phyloP scores from a whole-genome alignment of 2,113 vertebrate species.

The Engystomops pustulosus region DNA sequence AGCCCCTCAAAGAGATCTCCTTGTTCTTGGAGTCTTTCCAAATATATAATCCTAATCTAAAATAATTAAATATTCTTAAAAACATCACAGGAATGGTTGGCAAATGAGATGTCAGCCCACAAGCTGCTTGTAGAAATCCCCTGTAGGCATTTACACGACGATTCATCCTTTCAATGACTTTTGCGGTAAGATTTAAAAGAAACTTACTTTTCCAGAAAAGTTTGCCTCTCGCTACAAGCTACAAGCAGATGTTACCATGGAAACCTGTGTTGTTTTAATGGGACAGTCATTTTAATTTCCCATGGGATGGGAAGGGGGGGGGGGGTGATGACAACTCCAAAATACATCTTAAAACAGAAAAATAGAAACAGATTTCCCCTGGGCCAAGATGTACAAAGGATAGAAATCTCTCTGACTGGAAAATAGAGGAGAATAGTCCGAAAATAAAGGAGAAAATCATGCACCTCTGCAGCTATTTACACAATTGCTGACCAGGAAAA shows the following conservation, averaged over 20 bases:
- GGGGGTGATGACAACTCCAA: slow-evolving; percentile 17
- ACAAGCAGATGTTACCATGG: slow-evolving; percentile 3
- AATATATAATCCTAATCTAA: too few species aligned
- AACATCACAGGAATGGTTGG: neutral
- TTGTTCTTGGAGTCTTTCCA: too few species aligned
- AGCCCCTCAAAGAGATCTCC: too few species aligned
- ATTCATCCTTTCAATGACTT: neutral
- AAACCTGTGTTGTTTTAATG: neutral
- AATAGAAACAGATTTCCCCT: slow-evolving; percentile 34
- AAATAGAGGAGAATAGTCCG: neutral
- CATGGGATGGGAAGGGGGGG: neutral
- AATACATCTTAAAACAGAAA: slow-evolving; percentile 41
- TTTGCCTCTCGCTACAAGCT: neutral
- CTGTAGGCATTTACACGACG: neutral
- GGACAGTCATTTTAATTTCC: slow-evolving; percentile 53
- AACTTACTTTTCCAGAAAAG: neutral
- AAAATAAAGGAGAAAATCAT: too few species aligned
- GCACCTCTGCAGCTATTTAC: neutral
- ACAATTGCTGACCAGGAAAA: neutral
- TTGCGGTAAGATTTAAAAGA: neutral
- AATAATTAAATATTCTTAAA: too few species aligned
- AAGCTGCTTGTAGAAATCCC: neutral
- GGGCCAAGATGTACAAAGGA: slow-evolving; percentile 14
- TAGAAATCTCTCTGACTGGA: slow-evolving; percentile 3
- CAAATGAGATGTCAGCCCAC: neutral